A percentile compares a stretch with the other conserved stretches of the same genome.
These are phyloP conservation scores for Hyperoplus immaculatus DNA, from an alignment of 2,797 vertebrate genomes.

Conservation along the genomic window DNA sequence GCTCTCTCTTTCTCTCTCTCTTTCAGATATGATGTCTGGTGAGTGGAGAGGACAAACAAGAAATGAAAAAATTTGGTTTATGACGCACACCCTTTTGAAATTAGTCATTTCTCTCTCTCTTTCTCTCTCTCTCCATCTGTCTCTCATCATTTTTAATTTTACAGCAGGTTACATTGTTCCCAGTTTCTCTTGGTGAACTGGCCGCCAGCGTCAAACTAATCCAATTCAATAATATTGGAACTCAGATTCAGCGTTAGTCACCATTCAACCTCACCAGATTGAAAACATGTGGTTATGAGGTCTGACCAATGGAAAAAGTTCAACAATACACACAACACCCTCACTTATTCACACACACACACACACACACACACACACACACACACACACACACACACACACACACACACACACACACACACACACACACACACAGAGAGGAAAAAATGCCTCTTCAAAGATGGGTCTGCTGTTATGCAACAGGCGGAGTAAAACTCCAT, in stretches of 20 bases:
- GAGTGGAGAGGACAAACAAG: neutral
- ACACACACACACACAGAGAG: too few species aligned
- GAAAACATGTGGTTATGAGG: conserved; percentile 12
- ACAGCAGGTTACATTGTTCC: conserved; percentile 1
- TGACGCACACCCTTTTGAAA: neutral
- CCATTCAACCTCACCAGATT: conserved; percentile 6
- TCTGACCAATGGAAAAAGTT: neutral
- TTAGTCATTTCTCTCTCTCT: neutral
- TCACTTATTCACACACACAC: too few species aligned
- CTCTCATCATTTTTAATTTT: neutral
- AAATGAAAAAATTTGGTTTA: neutral
- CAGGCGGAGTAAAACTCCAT: conserved; percentile 5
- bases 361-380: too few species aligned
- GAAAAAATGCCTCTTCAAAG: too few species aligned
- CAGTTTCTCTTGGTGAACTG: neutral
- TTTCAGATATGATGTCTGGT: neutral
- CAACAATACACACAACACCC: neutral
- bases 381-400: too few species aligned
- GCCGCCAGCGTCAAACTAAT: too few species aligned
- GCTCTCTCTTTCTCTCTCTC: neutral
- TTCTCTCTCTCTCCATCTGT: too few species aligned
- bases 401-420: too few species aligned
- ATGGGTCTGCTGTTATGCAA: neutral
- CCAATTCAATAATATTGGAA: too few species aligned
- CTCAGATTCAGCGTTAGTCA: too few species aligned